phyloP scores from a whole-genome alignment of 2,888 invertebrate genomes.

The Oasisia sp. region DNA sequence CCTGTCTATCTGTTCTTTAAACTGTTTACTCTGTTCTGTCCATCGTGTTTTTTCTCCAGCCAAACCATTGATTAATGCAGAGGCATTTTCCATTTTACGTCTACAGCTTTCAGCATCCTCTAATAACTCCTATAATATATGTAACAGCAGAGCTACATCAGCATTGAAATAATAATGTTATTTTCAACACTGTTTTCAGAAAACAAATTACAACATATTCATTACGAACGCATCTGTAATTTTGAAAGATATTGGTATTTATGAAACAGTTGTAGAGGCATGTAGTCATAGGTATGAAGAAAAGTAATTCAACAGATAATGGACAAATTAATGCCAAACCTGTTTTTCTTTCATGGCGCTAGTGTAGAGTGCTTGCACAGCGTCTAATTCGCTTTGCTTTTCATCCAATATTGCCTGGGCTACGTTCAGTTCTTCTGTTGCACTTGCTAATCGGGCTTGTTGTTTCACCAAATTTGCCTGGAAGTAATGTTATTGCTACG shows the following conservation, averaged over 20 bases:
- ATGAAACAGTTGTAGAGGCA: not conserved
- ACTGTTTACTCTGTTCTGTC: constrained; percentile 64
- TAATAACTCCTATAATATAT: constrained; percentile 44
- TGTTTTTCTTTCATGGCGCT: constrained; percentile 51
- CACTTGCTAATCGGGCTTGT: constrained; percentile 63
- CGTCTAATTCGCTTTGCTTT: constrained; percentile 51
- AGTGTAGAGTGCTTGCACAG: constrained; percentile 52
- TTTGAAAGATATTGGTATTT: not conserved
- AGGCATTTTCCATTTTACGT: constrained; percentile 62
- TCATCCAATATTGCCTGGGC: constrained; percentile 52
- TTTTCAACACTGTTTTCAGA: not conserved
- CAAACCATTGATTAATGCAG: constrained; percentile 64
- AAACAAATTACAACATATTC: not conserved
- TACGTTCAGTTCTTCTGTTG: constrained; percentile 45
- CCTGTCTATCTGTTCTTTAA: constrained; percentile 69
- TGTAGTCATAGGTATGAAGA: no score
- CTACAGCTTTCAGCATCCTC: constrained; percentile 63
- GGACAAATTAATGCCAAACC: constrained; percentile 33
- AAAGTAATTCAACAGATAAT: not conserved
- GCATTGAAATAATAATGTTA: not conserved
- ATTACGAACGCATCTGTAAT: not conserved
- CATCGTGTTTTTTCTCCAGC: constrained; percentile 63
- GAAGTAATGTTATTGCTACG: not conserved
- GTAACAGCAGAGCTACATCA: not conserved
- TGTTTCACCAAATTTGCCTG: constrained; percentile 52